These are phyloP conservation scores for Cirrhinus mrigala DNA, from an alignment of 2,797 vertebrate genomes.

Conservation along the genomic window DNA sequence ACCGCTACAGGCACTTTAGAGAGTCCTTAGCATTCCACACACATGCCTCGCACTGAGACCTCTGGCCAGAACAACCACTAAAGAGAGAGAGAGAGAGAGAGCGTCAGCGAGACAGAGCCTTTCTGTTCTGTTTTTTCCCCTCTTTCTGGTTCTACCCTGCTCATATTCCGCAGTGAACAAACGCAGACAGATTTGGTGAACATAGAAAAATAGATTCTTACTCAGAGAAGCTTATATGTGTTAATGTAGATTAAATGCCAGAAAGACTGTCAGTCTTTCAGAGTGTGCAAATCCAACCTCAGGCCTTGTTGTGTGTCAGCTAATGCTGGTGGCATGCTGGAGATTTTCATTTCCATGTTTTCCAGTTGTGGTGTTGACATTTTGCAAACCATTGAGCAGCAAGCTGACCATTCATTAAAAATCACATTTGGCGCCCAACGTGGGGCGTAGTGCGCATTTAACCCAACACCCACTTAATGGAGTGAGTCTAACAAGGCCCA, in stretches of 20 bases:
- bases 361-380: slow-evolving; percentile 39
- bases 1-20: slow-evolving; percentile 47
- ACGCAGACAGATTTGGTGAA: slow-evolving; percentile 17
- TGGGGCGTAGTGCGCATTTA: background rate
- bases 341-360: slow-evolving; percentile 10
- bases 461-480: slow-evolving; percentile 44
- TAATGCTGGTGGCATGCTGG: background rate
- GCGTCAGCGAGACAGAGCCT: slow-evolving; percentile 4
- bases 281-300: slow-evolving; percentile 21
- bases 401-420: slow-evolving; percentile 40
- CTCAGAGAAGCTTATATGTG: background rate
- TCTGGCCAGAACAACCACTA: slow-evolving; percentile 66
- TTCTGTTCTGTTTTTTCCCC: slow-evolving; percentile 13
- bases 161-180: slow-evolving; percentile 26
- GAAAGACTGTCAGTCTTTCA: slow-evolving; percentile 5
- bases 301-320: slow-evolving; percentile 17
- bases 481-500: slow-evolving; percentile 41
- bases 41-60: slow-evolving; percentile 68
- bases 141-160: slow-evolving; percentile 14
- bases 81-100: slow-evolving; percentile 44
- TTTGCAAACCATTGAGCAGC: slow-evolving; percentile 56
- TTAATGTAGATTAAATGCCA: slow-evolving; percentile 7
- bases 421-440: slow-evolving; percentile 11
- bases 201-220: background rate
- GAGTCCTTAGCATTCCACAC: slow-evolving; percentile 74